Base-by-base conservation (phyloP, 2,888 invertebrate species). In the Tenthredo amoena region DNA sequence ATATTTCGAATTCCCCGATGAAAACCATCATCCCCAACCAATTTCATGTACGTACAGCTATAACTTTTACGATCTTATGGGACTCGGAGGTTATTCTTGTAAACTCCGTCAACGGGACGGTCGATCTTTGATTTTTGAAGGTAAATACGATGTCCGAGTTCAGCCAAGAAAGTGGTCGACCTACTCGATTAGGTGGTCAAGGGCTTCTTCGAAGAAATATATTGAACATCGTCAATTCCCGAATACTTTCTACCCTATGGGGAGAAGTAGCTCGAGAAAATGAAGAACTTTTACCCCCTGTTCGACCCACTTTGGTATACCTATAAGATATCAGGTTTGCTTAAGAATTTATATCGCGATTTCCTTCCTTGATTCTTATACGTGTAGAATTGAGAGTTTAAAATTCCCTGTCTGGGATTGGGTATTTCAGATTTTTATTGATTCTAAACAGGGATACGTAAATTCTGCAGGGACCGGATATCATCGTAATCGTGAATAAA, bases 161-260 rank as follows among this genome's bases (percentile, higher is more conserved):
- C 43, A 74, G 74, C 43, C 4, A 21, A 40, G 40, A 43, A n/a
- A 43, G 21, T 43, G 21, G 43, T 40, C 74, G 6, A 74, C 21
- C 74, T 43, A 43, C 26, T 74, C 74, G 43, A 74, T 74, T 26
- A 74, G 26, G 43, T 43, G 74, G 74, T 43, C 74, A 43, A 74
- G 74, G 10, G 21, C 40, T 74, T 74, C 40, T 9, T 43, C 74
- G 74, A 74, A 43, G 21, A 74, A 74, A 74, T 74, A 43, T 26
- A 74, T 74, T 43, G 74, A 40, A 5, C 40, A n/a, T 74, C 26
- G 74, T 15, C 43, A 43, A 74, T 74, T 43, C 12, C 43, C n/a
- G 43, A 74, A 40, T 43, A 43, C 40, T 18, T 31, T 34, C 43
- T 26, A 74, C 12, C 74, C 40, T 21, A 6, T 21, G 40, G 21